Conservation (phyloP, 2,888 invertebrate genomes). For the Choreutis nemorana region DNA sequence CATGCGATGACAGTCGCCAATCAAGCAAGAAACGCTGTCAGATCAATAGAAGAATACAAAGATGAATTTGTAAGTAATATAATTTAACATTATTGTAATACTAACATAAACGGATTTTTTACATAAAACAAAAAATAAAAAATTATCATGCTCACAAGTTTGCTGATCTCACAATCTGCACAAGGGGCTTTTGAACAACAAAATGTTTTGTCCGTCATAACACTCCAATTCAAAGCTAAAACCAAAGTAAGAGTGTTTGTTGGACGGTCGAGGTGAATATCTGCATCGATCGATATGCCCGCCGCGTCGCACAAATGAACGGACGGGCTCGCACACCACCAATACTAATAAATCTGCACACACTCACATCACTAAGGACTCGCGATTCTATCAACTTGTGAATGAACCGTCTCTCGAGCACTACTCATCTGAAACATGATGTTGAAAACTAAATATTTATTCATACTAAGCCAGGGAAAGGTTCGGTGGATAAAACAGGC, state of each 20-base stretch:
- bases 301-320: slow-evolving; percentile 60
- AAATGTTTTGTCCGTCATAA: too few species aligned
- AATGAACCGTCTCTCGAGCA: slow-evolving; percentile 16
- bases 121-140: too few species aligned
- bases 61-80: slow-evolving; percentile 48
- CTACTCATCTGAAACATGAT: slow-evolving; percentile 1
- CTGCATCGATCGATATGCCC: slow-evolving; percentile 61
- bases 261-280: too few species aligned
- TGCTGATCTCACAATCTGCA: too few species aligned
- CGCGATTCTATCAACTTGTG: slow-evolving; percentile 38
- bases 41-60: slow-evolving; percentile 33
- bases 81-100: too few species aligned
- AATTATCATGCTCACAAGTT: too few species aligned
- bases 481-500: slow-evolving; percentile 8
- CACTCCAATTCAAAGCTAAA: too few species aligned
- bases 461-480: slow-evolving; percentile 2
- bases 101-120: too few species aligned
- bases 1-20: slow-evolving; percentile 27
- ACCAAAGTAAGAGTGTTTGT: too few species aligned
- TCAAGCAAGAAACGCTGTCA: slow-evolving; percentile 32
- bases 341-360: slow-evolving; percentile 51
- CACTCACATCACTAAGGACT: slow-evolving; percentile 28
- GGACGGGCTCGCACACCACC: slow-evolving; percentile 49
- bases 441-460: too few species aligned
- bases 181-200: too few species aligned